These are phyloP conservation scores for Spatula versicolor DNA, from an alignment of 2,797 vertebrate species.

Conservation along the genomic window DNA sequence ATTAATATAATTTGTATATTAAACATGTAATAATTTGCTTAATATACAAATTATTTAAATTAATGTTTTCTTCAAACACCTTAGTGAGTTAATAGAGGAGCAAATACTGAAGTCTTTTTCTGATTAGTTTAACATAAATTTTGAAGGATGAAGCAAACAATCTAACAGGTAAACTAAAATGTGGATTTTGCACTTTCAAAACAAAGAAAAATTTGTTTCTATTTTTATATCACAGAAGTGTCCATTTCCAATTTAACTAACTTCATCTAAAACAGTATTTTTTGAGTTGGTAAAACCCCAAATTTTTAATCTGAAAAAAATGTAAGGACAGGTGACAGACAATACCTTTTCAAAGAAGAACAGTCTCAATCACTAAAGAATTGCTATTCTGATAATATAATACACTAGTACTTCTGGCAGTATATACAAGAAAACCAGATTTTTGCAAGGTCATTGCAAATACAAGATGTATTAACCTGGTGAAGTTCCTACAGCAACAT, in stretches of 20 bases:
- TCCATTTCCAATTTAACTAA: not conserved
- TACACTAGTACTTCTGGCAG: not conserved
- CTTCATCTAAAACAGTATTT: not conserved
- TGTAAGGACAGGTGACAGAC: not conserved
- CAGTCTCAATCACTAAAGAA: not conserved
- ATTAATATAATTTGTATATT: no score
- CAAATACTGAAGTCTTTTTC: not conserved
- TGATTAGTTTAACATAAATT: not conserved
- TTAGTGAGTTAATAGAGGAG: not conserved
- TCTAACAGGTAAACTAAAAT: not conserved
- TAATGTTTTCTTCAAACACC: not conserved
- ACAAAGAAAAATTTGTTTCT: not conserved
- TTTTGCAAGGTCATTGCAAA: constrained; percentile 77
- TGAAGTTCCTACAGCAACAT: constrained; percentile 70
- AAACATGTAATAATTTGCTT: no score
- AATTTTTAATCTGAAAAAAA: not conserved
- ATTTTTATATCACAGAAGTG: not conserved
- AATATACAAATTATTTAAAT: not conserved
- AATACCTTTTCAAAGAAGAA: not conserved
- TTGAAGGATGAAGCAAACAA: not conserved
- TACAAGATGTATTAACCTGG: constrained; percentile 63
- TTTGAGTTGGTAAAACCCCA: not conserved
- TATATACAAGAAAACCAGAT: not conserved
- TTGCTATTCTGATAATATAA: not conserved
- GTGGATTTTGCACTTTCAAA: not conserved